A percentile compares a stretch with the other conserved stretches of the same genome.
These are phyloP conservation scores for Bombus sibiricus DNA, from an alignment of 1,140 invertebrate genomes.

Conservation along the genomic window DNA sequence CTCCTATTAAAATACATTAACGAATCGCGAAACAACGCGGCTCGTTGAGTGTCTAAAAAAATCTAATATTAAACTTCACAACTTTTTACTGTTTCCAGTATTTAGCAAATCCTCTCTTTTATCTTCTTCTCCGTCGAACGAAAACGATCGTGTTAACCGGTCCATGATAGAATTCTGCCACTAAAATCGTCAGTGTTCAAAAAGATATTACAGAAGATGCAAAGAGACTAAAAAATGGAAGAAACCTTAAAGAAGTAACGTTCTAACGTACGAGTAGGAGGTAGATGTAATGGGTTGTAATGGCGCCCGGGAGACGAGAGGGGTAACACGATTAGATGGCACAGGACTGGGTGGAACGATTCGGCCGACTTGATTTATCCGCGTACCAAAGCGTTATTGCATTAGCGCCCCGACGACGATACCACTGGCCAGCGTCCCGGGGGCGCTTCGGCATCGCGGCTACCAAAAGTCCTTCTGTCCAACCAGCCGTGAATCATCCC, in stretches of 20 bases:
- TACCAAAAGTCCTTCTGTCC: slow-evolving; percentile 54
- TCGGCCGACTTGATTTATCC: slow-evolving; percentile 79
- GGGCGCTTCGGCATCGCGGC: slow-evolving; percentile 5
- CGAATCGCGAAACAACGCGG: neutral
- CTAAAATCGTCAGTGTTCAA: no score
- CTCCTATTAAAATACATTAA: neutral
- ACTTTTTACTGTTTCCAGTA: no score
- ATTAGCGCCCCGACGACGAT: slow-evolving; percentile 73
- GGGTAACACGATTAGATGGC: slow-evolving; percentile 77
- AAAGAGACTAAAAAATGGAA: neutral
- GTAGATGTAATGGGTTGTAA: slow-evolving; percentile 54
- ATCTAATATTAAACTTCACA: neutral
- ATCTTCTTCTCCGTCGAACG: no score
- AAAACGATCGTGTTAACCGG: no score
- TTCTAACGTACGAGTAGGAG: no score
- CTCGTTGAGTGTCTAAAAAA: neutral
- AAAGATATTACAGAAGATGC: no score
- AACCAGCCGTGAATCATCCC: slow-evolving; percentile 70
- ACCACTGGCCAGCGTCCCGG: slow-evolving; percentile 49
- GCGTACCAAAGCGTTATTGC: slow-evolving; percentile 77
- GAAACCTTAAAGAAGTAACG: no score
- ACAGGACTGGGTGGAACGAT: slow-evolving; percentile 62
- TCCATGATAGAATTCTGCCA: no score
- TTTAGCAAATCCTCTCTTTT: no score
- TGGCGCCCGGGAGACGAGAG: slow-evolving; percentile 72